A percentile compares a stretch with the other conserved stretches of the same genome.
phyloP scores from a whole-genome alignment of 2,113 vertebrate species.

The Lepus americanus region DNA sequence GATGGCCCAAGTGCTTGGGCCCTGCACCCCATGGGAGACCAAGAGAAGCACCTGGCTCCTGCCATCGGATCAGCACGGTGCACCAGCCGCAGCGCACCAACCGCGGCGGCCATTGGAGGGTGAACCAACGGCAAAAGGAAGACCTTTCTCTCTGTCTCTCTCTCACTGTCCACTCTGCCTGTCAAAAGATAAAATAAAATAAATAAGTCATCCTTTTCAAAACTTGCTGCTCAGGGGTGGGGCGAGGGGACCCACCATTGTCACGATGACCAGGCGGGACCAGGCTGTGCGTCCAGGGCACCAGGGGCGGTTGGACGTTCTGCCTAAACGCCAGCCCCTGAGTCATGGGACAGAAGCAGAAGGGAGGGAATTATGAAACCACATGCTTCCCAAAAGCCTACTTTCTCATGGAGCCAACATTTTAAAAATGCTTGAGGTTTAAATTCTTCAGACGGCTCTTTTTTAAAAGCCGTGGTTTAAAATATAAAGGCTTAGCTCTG shows the following conservation, averaged over 20 bases:
- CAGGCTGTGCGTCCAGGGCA: not conserved
- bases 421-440: slow-evolving; percentile 49
- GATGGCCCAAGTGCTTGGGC: too few species aligned
- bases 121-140: too few species aligned
- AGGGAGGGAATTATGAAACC: not conserved
- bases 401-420: not conserved
- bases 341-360: not conserved
- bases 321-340: not conserved
- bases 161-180: too few species aligned
- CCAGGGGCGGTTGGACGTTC: not conserved
- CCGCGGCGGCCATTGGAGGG: too few species aligned
- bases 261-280: not conserved
- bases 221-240: rapidly evolving
- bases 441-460: not conserved
- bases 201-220: not conserved
- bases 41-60: too few species aligned
- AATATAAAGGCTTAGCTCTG: not conserved
- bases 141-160: too few species aligned
- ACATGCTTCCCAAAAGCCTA: not conserved
- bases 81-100: too few species aligned
- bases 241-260: not conserved
- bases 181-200: too few species aligned
- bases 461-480: not conserved
- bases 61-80: too few species aligned
- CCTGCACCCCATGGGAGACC: too few species aligned